phyloP scores from a whole-genome alignment of 2,888 invertebrate genomes.

The Itoplectis maculator region DNA sequence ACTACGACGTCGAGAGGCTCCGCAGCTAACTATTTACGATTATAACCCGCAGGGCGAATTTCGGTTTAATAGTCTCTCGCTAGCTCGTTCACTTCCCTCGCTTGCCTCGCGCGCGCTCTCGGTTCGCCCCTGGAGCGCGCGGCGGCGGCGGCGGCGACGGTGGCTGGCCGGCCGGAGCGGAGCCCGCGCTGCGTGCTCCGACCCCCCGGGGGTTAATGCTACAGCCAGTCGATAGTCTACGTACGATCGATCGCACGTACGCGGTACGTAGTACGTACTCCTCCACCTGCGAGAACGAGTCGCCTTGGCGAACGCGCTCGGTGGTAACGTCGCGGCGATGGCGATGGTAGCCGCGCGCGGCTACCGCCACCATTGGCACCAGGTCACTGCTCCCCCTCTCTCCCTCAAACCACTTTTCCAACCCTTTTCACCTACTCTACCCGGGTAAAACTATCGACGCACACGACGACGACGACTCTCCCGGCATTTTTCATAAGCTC shows the following conservation, averaged over 20 bases:
- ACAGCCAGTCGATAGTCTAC: slow-evolving; percentile 6
- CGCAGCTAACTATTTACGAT: slow-evolving; percentile 72
- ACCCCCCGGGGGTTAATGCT: slow-evolving; percentile 10
- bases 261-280: not conserved
- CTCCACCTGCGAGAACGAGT: slow-evolving; percentile 16
- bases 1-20: slow-evolving; percentile 41
- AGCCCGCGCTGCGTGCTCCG: too few species aligned
- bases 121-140: too few species aligned
- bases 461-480: not conserved
- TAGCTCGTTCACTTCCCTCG: slow-evolving; percentile 27
- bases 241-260: slow-evolving; percentile 48
- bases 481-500: not conserved
- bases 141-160: too few species aligned
- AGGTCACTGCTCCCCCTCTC: slow-evolving; percentile 19
- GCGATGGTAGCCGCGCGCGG: too few species aligned
- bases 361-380: not conserved
- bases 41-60: slow-evolving; percentile 71
- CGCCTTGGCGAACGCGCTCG: not conserved
- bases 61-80: slow-evolving; percentile 68
- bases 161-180: too few species aligned
- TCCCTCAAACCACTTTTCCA: slow-evolving; percentile 11
- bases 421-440: not conserved
- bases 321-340: too few species aligned
- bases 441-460: slow-evolving; percentile 26
- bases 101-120: too few species aligned